Conservation (phyloP, 2,888 invertebrate species). For the Oscheius sp. region DNA sequence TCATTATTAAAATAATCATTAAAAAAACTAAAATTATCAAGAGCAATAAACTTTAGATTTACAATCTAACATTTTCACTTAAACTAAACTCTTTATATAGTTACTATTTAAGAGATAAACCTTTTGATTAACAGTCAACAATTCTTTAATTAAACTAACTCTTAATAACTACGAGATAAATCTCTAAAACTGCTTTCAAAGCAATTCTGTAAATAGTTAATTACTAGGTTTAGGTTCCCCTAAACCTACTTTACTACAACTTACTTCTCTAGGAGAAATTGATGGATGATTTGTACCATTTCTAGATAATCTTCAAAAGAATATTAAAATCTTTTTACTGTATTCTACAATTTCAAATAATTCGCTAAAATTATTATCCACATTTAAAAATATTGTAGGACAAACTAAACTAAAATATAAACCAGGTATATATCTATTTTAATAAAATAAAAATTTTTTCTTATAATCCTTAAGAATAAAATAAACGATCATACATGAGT, state of each 20-base stretch:
- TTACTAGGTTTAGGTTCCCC: slow-evolving; percentile 64
- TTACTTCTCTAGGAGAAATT: slow-evolving; percentile 67
- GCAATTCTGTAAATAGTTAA: slow-evolving; percentile 57
- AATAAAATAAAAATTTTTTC: slow-evolving; percentile 58
- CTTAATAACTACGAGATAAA: slow-evolving; percentile 58
- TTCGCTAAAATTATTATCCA: slow-evolving; percentile 50
- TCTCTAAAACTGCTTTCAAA: slow-evolving; percentile 62
- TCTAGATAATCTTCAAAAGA: slow-evolving; percentile 62
- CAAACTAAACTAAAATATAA: slow-evolving; percentile 59
- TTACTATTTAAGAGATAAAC: slow-evolving; percentile 52
- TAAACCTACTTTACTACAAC: slow-evolving; percentile 69
- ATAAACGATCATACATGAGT: slow-evolving; percentile 66
- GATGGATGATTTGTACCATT: slow-evolving; percentile 69
- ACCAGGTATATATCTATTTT: slow-evolving; percentile 67
- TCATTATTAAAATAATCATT: slow-evolving; percentile 51
- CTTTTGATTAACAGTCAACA: slow-evolving; percentile 63
- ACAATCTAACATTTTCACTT: slow-evolving; percentile 62
- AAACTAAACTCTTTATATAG: slow-evolving; percentile 59
- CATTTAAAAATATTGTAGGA: slow-evolving; percentile 59
- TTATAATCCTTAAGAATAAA: slow-evolving; percentile 65
- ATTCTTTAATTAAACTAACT: slow-evolving; percentile 63
- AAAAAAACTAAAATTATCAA: slow-evolving; percentile 52
- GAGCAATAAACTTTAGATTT: slow-evolving; percentile 59
- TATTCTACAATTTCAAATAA: slow-evolving; percentile 63
- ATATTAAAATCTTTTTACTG: slow-evolving; percentile 63